Percentiles rank a stretch among this genome's conserved stretches.
Evolutionary conservation across 1,140 invertebrate species (phyloP).

Genomic region (Schlechtendalia chinensis): DNA sequence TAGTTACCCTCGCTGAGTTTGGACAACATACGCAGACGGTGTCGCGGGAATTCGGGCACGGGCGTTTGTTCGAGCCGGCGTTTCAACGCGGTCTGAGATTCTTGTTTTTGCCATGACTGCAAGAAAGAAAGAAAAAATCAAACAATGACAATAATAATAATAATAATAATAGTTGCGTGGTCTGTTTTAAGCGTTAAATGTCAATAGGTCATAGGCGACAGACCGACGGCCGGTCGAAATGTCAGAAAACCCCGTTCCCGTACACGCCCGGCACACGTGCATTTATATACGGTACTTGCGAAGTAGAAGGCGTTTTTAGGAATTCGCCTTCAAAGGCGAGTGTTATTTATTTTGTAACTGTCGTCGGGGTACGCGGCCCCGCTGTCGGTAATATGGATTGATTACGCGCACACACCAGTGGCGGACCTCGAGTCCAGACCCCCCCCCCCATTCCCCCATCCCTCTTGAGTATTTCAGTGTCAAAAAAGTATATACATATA

Average conservation of each 20-base stretch:
- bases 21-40: constrained; percentile 81
- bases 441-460: no score
- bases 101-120: constrained; percentile 70
- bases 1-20: constrained; percentile 88
- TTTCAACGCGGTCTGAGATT: constrained; percentile 68
- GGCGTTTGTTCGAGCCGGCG: constrained; percentile 68
- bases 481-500: no score
- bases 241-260: background rate
- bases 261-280: background rate
- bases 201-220: constrained; percentile 2
- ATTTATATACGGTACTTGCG: background rate
- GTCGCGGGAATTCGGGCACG: constrained; percentile 78
- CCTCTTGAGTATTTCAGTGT: no score
- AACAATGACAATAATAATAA: background rate
- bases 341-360: background rate
- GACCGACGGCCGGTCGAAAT: background rate
- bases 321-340: background rate
- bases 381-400: no score
- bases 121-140: constrained; percentile 56
- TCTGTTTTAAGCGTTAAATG: constrained; percentile 4
- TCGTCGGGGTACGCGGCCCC: no score
- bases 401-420: no score
- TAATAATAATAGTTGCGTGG: background rate
- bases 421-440: no score
- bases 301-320: background rate